phyloP scores from a whole-genome alignment of 2,797 vertebrate genomes.

The Ficedula albicollis region DNA sequence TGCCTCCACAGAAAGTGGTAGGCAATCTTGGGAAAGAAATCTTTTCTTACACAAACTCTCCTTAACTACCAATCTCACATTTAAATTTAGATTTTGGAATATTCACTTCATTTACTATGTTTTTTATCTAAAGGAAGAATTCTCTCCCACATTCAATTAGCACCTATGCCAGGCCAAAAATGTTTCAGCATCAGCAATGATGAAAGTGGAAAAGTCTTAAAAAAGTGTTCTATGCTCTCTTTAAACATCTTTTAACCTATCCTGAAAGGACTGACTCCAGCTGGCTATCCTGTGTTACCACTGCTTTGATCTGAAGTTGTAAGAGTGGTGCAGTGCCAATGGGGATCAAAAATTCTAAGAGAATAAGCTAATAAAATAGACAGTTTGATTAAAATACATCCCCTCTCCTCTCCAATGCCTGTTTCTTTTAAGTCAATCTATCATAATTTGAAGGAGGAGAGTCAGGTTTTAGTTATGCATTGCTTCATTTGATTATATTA shows the following conservation, averaged over 20 bases:
- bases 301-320: neutral
- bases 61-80: neutral
- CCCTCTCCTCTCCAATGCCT: neutral
- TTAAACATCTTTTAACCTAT: neutral
- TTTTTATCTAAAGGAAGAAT: neutral
- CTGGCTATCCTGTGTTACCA: neutral
- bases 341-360: neutral
- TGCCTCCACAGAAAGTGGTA: neutral
- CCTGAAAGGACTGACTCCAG: neutral
- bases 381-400: neutral
- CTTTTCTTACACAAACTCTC: neutral
- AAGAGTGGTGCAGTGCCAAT: neutral
- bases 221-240: neutral
- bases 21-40: neutral
- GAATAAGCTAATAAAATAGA: neutral
- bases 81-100: neutral
- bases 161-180: neutral
- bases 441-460: neutral
- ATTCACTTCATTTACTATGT: neutral
- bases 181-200: neutral
- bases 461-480: neutral
- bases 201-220: neutral
- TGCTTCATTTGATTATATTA: neutral
- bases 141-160: neutral
- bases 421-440: neutral